These are phyloP conservation scores for Cryptophagus acutangulus DNA, from an alignment of 2,888 invertebrate genomes.

Conservation along the genomic window DNA sequence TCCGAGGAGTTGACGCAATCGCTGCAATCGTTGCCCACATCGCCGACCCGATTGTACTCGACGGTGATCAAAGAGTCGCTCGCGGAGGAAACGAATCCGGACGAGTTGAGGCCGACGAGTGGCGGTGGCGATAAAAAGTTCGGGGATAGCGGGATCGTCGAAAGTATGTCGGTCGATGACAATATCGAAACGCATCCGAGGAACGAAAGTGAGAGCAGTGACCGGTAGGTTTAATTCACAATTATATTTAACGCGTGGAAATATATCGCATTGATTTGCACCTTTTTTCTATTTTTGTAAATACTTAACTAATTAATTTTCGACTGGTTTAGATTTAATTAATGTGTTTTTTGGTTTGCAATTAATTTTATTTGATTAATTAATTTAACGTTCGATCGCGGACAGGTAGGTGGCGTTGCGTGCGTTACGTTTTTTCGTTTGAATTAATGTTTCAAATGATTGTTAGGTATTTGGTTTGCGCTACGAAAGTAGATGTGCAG, in stretches of 20 bases:
- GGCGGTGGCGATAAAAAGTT: conserved; percentile 23
- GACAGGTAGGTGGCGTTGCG: no score
- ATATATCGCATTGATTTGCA: background rate
- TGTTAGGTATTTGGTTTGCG: conserved; percentile 20
- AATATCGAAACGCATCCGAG: no score
- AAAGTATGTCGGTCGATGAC: no score
- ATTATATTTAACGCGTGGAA: no score
- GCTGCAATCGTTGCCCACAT: conserved; percentile 18
- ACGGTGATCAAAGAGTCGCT: conserved; percentile 10
- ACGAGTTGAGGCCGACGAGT: conserved; percentile 9
- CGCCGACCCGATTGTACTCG: conserved; percentile 17
- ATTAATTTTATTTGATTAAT: no score
- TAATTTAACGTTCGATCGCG: no score
- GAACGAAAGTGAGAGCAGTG: conserved; percentile 24
- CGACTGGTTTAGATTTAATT: no score
- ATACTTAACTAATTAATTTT: no score
- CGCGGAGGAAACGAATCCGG: conserved; percentile 14
- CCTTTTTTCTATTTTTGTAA: background rate
- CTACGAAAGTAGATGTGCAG: conserved; percentile 18
- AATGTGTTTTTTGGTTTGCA: no score
- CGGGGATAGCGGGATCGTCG: conserved; percentile 31
- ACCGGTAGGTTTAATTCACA: conserved; percentile 35
- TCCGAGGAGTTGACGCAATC: conserved; percentile 6
- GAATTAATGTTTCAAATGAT: background rate
- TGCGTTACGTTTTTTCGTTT: background rate